Base-by-base conservation (phyloP, 2,797 vertebrate species). In the Gallinago stenura region DNA sequence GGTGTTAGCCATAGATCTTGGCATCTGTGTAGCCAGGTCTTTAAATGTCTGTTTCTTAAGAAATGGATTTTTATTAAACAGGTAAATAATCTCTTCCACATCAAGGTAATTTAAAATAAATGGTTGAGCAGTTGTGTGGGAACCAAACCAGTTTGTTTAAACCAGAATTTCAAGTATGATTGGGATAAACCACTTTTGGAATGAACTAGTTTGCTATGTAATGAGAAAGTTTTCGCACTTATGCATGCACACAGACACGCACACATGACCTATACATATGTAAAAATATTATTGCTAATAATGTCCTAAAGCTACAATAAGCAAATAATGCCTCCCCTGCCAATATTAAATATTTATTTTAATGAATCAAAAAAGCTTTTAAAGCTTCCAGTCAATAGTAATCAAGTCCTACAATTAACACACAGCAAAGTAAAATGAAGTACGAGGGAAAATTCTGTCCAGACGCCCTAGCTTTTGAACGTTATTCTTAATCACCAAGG, bases 91-190 rank as follows among this genome's bases (percentile, higher is more conserved):
- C 48, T 78, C 1, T 37, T 48, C 86, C 80, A 87, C 95, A 95
- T 96, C 80, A 93, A 82, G 56, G 83, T 37, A 25, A 84, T 93
- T 86, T 57, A 77, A 91, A 94, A 90, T 15, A 83, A 88, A 77
- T 17, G 77, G 70, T 87, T 79, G 80, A 86, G 53, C 78, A 43
- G 70, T 94, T 94, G 71, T 83, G 90, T 94, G 96, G 90, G 96
- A 97, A 96, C 87, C 78, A 83, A 68, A 57, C 70, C 43, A 46
- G 56, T 93, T 91, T 54, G 81, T 56, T 30, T 62, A n/a, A 90
- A 90, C 48, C n/a, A 62, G 94, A 88, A 87, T 93, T 86, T 94
- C 95, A 82, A 73, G 94, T 90, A 39, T 10, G 53, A 43, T 73
- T 56, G 56, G 33, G 78, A 56, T 91, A 89, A 94, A 77, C 87